These are phyloP conservation scores for mouse (Mus musculus) DNA, from an alignment of 2,113 vertebrate genomes.

Conservation along the genomic window DNA sequence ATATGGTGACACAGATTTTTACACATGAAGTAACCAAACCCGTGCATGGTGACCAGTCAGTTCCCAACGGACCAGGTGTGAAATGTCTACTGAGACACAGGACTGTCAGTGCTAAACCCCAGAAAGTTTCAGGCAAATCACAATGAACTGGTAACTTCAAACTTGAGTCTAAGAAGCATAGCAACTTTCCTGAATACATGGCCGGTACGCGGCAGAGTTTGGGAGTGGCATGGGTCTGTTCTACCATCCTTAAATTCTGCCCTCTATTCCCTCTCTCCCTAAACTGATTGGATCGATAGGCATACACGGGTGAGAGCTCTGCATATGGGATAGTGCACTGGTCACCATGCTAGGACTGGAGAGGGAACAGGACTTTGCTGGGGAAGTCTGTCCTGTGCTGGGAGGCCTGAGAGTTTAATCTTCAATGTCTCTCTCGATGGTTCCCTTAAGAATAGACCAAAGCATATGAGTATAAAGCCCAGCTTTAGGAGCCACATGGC, in stretches of 20 bases:
- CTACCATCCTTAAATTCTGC: not conserved
- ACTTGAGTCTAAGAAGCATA: not conserved
- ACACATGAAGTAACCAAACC: not conserved
- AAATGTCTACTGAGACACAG: not conserved
- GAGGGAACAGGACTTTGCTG: not conserved
- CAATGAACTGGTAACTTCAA: not conserved
- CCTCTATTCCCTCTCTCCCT: not conserved
- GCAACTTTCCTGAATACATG: not conserved
- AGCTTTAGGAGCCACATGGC: conserved; percentile 8
- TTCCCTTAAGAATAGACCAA: conserved; percentile 37
- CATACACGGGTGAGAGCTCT: not conserved
- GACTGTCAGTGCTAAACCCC: not conserved
- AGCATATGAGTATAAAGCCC: not conserved
- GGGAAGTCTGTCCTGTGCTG: not conserved
- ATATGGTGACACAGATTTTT: not conserved
- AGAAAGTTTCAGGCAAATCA: not conserved
- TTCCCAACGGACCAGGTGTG: not conserved
- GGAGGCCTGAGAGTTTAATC: not conserved
- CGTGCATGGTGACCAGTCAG: not conserved
- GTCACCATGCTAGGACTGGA: not conserved
- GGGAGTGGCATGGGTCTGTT: not conserved
- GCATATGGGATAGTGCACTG: not conserved
- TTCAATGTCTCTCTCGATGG: not conserved
- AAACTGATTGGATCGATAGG: not conserved
- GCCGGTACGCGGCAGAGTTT: not conserved